Conservation (phyloP, 2,888 invertebrate genomes). For the Oligia fasciuncula region DNA sequence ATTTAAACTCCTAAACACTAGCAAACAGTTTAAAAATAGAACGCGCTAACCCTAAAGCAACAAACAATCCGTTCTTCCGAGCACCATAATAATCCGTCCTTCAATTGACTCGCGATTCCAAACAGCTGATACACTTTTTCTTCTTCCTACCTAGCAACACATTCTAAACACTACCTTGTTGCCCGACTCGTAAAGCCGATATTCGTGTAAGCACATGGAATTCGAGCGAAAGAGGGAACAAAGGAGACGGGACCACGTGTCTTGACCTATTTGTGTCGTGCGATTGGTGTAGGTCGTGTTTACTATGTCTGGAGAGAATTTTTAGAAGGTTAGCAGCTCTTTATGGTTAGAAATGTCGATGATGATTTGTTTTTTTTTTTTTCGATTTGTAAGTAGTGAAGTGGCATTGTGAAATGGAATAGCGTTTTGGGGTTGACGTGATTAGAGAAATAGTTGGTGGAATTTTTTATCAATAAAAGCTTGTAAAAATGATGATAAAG, state of each 20-base stretch:
- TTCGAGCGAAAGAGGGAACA: constrained; percentile 69
- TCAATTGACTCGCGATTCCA: constrained; percentile 66
- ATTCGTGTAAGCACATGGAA: constrained; percentile 48
- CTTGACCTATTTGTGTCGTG: constrained; percentile 81
- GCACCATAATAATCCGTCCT: constrained; percentile 62
- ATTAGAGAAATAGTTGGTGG: too few species aligned
- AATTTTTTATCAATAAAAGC: neutral
- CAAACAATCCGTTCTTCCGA: constrained; percentile 55
- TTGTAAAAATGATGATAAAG: neutral
- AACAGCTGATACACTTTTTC: constrained; percentile 70
- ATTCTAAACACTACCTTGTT: constrained; percentile 44
- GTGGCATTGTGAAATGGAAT: neutral
- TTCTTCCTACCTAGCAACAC: constrained; percentile 46
- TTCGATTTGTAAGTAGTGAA: neutral
- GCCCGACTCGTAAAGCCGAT: constrained; percentile 34
- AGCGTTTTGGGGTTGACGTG: neutral
- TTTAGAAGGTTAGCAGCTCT: constrained; percentile 51
- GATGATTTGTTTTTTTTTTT: neutral
- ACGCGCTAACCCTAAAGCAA: constrained; percentile 41
- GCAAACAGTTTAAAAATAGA: constrained; percentile 26
- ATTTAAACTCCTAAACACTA: neutral
- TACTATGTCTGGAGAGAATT: constrained; percentile 62
- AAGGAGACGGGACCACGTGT: constrained; percentile 72
- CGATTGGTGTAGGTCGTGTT: constrained; percentile 79
- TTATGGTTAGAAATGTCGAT: constrained; percentile 37